Conservation (phyloP, 2,888 invertebrate species). For the Amphimallon solstitiale region DNA sequence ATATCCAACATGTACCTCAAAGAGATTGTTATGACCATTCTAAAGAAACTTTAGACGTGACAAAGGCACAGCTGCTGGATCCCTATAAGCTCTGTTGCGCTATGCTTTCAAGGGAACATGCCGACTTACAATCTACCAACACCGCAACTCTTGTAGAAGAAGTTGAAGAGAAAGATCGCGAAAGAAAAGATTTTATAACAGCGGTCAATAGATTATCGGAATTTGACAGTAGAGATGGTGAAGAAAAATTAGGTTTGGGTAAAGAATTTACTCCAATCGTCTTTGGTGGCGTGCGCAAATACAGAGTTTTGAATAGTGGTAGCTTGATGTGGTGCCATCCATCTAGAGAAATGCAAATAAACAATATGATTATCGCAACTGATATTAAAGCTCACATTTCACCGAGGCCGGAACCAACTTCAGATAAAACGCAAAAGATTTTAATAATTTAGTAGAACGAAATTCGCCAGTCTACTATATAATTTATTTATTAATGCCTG, state of each 20-base stretch:
- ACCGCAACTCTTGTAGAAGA: not conserved
- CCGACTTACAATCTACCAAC: not conserved
- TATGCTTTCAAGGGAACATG: slow-evolving; percentile 30
- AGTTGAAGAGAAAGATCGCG: slow-evolving; percentile 22
- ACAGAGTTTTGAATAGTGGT: slow-evolving; percentile 42
- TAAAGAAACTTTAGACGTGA: not conserved
- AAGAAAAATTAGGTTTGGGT: slow-evolving; percentile 34
- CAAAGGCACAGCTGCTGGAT: slow-evolving; percentile 6
- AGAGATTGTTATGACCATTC: not conserved
- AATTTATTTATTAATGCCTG: too few relatives aligned
- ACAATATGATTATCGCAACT: slow-evolving; percentile 42
- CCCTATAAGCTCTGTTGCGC: slow-evolving; percentile 38
- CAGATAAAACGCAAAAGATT: not conserved
- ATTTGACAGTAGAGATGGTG: slow-evolving; percentile 26
- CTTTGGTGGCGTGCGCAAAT: slow-evolving; percentile 40
- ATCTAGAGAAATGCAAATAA: slow-evolving; percentile 40
- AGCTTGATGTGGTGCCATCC: slow-evolving; percentile 43
- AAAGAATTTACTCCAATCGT: slow-evolving; percentile 41
- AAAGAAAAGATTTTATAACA: slow-evolving; percentile 35
- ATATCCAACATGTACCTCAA: not conserved
- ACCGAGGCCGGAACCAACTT: not conserved
- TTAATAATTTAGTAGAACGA: not conserved
- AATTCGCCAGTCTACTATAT: too few relatives aligned
- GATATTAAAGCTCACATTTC: slow-evolving; percentile 43
- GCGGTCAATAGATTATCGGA: slow-evolving; percentile 33